Percentiles rank a stretch among this genome's conserved stretches.
Conservation (phyloP, 2,888 invertebrate genomes). For the Thecocarcelia acutangulata region DNA sequence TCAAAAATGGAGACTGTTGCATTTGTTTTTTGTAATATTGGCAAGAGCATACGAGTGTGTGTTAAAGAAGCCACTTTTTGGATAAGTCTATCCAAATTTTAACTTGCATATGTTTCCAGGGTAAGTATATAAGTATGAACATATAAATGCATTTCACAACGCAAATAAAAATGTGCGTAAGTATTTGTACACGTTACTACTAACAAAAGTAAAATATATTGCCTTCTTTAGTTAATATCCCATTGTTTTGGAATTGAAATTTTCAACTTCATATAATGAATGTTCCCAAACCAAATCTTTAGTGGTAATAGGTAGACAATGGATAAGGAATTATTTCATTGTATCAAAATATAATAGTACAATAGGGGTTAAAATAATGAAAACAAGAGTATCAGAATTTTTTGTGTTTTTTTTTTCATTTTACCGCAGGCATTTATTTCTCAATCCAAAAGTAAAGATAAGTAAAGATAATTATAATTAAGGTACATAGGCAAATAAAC, state of each 20-base stretch:
- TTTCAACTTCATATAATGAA: slow-evolving; percentile 32
- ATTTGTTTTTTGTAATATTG: too few relatives aligned
- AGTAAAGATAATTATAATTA: neutral
- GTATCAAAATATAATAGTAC: slow-evolving; percentile 39
- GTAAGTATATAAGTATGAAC: too few relatives aligned
- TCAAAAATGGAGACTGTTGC: too few relatives aligned
- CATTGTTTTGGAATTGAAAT: slow-evolving; percentile 14
- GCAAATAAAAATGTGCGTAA: too few relatives aligned
- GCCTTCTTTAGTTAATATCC: neutral
- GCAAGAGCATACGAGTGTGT: too few relatives aligned
- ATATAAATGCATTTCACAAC: too few relatives aligned
- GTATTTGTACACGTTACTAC: too few relatives aligned
- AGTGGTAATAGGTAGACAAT: slow-evolving; percentile 46
- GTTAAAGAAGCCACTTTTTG: too few relatives aligned
- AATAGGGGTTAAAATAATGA: slow-evolving; percentile 39
- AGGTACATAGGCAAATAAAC: neutral
- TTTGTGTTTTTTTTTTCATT: neutral
- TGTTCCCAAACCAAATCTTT: slow-evolving; percentile 32
- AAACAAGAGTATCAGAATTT: slow-evolving; percentile 1
- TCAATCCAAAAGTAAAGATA: neutral
- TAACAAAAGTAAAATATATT: neutral
- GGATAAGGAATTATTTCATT: slow-evolving; percentile 29
- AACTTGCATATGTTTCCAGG: too few relatives aligned
- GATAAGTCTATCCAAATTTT: too few relatives aligned
- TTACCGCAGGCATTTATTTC: slow-evolving; percentile 40